These are phyloP conservation scores for Phocoena sinus DNA, from an alignment of 2,113 vertebrate genomes.

Conservation along the genomic window DNA sequence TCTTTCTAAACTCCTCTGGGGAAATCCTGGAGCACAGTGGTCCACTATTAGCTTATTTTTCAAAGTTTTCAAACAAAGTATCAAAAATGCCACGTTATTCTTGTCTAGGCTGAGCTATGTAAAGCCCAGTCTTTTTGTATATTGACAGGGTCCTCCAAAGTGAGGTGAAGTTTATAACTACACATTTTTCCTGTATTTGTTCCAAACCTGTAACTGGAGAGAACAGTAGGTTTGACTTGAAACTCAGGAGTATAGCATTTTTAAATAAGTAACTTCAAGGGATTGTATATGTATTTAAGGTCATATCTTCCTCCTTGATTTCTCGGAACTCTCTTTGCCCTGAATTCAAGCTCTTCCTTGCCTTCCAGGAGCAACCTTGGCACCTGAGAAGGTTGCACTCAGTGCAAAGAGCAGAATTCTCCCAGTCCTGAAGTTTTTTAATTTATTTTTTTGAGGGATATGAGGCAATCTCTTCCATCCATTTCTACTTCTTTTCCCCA, in stretches of 20 bases:
- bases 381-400: background rate
- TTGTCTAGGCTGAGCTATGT: no score
- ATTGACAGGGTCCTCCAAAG: background rate
- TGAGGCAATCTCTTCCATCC: background rate
- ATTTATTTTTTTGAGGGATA: background rate
- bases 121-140: background rate
- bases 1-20: background rate
- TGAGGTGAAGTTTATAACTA: background rate
- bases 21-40: background rate
- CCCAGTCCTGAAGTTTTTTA: background rate
- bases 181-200: background rate
- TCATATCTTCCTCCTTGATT: background rate
- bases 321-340: background rate
- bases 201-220: background rate
- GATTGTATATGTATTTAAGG: background rate
- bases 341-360: background rate
- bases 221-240: background rate
- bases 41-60: background rate
- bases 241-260: background rate
- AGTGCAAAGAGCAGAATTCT: background rate
- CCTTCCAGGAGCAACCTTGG: background rate
- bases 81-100: background rate
- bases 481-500: background rate
- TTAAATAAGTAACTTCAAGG: background rate
- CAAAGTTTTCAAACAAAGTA: background rate